Base-by-base conservation (phyloP, 2,888 invertebrate species). In the Macrophya alboannulata region DNA sequence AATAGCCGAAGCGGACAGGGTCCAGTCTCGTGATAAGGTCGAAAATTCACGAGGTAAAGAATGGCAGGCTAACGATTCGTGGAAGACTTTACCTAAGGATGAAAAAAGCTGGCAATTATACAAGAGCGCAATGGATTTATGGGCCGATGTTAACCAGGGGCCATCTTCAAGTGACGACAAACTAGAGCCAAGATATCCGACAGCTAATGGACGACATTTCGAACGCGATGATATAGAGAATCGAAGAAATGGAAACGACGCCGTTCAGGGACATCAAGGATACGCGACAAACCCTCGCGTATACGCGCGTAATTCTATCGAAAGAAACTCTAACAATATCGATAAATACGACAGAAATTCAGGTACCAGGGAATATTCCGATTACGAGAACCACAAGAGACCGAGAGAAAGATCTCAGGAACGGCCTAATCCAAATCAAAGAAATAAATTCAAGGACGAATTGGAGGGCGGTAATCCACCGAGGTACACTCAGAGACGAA, bases 61-160 rank as follows among this genome's bases (percentile, higher is more conserved):
- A 37, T 93, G 93, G 93, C 91, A 91, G 86, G 17, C 21, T 48
- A 93, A 92, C 86, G 93, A 93, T 74, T 93, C 93, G 4, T 93
- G 93, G 93, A 93, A 93, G 85, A 92, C 93, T 25, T 91, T 92
- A 86, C 92, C 93, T 0, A 89, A 90, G 17, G 93, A 93, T 71
- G 94, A 94, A 85, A 93, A 94, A 84, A 94, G 92, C 84, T 94
- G 94, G 94, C 94, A 94, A 51, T 89, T 93, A 17, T 94, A 94
- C 86, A 91, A 94, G 85, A 93, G 92, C 31, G 93, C 93, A 45
- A 92, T 94, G 90, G 94, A 94, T 86, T 90, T 94, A 15, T 94
- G 94, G 94, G 92, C 93, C 31, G 93, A 94, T 82, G 90, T 92
- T 0, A 92, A 91, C 77, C 88, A 86, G 91, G 89, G 92, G 90